Evolutionary conservation across 2,797 vertebrate genomes (phyloP).

Genomic region (Chaunax sp.): DNA sequence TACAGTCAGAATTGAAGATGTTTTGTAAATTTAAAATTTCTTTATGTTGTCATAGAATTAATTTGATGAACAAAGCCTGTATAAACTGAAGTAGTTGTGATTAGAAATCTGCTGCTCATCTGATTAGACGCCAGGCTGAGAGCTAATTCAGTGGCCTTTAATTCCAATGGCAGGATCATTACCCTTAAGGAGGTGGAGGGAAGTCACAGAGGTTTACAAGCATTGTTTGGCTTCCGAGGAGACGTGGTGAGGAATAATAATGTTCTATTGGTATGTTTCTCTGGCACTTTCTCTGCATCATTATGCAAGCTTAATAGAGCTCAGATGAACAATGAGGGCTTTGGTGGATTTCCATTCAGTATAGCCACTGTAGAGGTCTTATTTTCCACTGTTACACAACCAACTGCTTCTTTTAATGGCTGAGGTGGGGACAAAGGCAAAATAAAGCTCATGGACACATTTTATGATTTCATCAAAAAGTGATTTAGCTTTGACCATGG

Average conservation of each 20-base stretch:
- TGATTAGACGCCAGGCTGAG: conserved; percentile 70
- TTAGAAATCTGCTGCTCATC: conserved; percentile 62
- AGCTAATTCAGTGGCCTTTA: conserved; percentile 73
- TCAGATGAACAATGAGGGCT: conserved; percentile 51
- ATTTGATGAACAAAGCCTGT: conserved; percentile 45
- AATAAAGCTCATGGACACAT: conserved; percentile 51
- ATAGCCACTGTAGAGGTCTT: conserved; percentile 40
- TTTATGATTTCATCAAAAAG: conserved; percentile 52
- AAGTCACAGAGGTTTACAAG: conserved; percentile 59
- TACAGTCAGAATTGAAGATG: too few species aligned
- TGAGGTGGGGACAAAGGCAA: conserved; percentile 40
- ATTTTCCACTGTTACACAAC: conserved; percentile 44
- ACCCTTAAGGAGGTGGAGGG: conserved; percentile 50
- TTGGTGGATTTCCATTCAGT: conserved; percentile 46
- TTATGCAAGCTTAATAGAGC: conserved; percentile 57
- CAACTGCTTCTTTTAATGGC: conserved; percentile 45
- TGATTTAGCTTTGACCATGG: conserved; percentile 41
- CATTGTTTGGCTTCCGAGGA: conserved; percentile 57
- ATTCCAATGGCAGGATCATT: conserved; percentile 66
- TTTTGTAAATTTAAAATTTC: too few species aligned
- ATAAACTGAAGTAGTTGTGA: conserved; percentile 59
- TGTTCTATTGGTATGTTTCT: conserved; percentile 45
- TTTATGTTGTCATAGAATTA: too few species aligned
- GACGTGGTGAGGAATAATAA: conserved; percentile 43
- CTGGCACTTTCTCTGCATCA: conserved; percentile 47